These are phyloP conservation scores for Amorpha juglandis DNA, from an alignment of 2,888 invertebrate genomes.

Conservation along the genomic window DNA sequence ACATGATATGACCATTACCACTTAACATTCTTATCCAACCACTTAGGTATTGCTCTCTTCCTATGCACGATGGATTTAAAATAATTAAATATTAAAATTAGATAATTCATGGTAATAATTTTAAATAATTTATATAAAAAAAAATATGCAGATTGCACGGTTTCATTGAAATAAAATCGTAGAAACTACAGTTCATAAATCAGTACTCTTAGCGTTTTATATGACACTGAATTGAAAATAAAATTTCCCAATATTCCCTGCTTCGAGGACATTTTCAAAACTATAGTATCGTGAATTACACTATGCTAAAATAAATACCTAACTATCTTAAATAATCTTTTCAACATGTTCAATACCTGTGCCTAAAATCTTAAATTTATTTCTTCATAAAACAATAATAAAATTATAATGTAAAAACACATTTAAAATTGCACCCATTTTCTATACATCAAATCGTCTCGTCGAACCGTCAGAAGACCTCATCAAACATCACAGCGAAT, in stretches of 20 bases:
- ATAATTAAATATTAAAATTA: constrained; percentile 43
- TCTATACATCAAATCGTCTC: constrained; percentile 82
- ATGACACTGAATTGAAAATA: constrained; percentile 73
- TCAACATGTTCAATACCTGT: constrained; percentile 81
- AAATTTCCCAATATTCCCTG: constrained; percentile 59
- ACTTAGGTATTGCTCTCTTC: constrained; percentile 72
- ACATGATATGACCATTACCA: constrained; percentile 80
- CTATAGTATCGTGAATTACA: constrained; percentile 72
- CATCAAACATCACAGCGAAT: constrained; percentile 80
- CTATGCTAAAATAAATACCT: constrained; percentile 84
- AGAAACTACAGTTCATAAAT: constrained; percentile 36
- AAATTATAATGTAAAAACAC: constrained; percentile 85
- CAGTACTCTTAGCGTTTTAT: constrained; percentile 61
- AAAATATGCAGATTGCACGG: constrained; percentile 27
- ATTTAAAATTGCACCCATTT: constrained; percentile 82
- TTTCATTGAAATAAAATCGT: constrained; percentile 24
- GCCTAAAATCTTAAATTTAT: constrained; percentile 80
- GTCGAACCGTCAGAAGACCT: constrained; percentile 79
- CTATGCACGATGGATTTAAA: constrained; percentile 56
- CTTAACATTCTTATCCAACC: constrained; percentile 65
- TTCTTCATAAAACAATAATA: constrained; percentile 82
- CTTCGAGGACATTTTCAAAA: constrained; percentile 63
- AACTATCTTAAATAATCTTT: constrained; percentile 83
- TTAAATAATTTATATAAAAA: constrained; percentile 36
- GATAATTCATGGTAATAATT: constrained; percentile 43